These are phyloP conservation scores for Drusus annulatus DNA, from an alignment of 1,140 invertebrate species.

Conservation along the genomic window DNA sequence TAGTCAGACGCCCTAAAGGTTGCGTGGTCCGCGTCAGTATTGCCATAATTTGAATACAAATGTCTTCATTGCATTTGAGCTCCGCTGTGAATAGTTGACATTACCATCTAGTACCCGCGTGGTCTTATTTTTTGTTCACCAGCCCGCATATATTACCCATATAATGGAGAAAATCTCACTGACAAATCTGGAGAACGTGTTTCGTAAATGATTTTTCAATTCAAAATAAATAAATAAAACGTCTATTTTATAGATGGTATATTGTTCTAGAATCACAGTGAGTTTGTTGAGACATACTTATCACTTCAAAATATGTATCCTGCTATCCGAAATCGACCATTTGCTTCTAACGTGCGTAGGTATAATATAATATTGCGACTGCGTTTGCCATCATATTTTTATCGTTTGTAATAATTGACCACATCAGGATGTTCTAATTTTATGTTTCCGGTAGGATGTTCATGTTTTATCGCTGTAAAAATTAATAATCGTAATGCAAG, in stretches of 20 bases:
- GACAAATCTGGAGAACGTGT: background rate
- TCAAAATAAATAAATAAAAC: background rate
- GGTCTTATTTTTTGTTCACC: constrained; percentile 1
- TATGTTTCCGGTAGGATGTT: no score
- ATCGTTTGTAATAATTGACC: no score
- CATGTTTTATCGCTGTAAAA: no score
- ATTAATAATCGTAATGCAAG: no score
- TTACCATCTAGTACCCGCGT: constrained; percentile 28
- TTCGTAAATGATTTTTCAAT: background rate
- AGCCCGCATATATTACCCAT: background rate
- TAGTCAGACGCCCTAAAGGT: constrained; percentile 8
- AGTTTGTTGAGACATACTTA: no score
- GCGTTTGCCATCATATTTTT: no score
- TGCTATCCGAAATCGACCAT: no score
- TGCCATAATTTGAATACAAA: constrained; percentile 42
- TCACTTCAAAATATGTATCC: no score
- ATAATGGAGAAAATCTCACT: background rate
- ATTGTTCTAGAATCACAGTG: no score
- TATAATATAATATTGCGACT: no score
- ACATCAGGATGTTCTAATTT: no score
- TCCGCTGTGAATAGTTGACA: constrained; percentile 32
- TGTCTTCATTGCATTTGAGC: constrained; percentile 27
- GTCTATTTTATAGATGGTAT: background rate
- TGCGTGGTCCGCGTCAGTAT: constrained; percentile 33
- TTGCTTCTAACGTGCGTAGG: no score